Conservation (phyloP, 2,797 vertebrate genomes). For the Anguilla pacifica region DNA sequence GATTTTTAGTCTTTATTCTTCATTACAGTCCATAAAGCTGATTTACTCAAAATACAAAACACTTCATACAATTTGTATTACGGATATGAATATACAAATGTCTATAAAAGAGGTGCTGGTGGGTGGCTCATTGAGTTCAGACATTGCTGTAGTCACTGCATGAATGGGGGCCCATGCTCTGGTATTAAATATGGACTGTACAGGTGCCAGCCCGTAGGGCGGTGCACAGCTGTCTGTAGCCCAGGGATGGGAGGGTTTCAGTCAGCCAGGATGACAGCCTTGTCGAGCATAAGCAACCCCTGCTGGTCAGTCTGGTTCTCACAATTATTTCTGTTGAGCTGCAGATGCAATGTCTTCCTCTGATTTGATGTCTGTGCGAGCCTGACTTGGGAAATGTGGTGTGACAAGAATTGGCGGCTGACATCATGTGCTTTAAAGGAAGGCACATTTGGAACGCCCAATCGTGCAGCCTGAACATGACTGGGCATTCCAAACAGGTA, state of each 20-base stretch:
- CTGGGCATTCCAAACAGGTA: not conserved
- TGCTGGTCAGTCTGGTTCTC: no score
- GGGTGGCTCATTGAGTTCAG: not conserved
- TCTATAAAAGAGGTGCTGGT: not conserved
- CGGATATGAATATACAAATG: not conserved
- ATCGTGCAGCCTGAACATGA: not conserved
- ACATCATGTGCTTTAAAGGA: not conserved
- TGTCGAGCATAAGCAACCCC: no score
- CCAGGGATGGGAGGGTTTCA: no score
- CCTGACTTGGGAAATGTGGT: not conserved
- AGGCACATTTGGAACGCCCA: not conserved
- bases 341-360: not conserved
- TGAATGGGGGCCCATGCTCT: no score
- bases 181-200: no score
- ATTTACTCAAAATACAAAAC: not conserved
- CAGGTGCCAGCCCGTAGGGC: no score
- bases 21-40: slow-evolving; percentile 9
- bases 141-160: not conserved
- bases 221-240: no score
- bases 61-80: not conserved
- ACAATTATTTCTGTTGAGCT: not conserved
- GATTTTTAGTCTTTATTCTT: slow-evolving; percentile 33
- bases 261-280: no score
- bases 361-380: not conserved
- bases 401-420: not conserved